Evolutionary conservation across 2,888 invertebrate species (phyloP).

Genomic region (Camptogramma bilineatum): DNA sequence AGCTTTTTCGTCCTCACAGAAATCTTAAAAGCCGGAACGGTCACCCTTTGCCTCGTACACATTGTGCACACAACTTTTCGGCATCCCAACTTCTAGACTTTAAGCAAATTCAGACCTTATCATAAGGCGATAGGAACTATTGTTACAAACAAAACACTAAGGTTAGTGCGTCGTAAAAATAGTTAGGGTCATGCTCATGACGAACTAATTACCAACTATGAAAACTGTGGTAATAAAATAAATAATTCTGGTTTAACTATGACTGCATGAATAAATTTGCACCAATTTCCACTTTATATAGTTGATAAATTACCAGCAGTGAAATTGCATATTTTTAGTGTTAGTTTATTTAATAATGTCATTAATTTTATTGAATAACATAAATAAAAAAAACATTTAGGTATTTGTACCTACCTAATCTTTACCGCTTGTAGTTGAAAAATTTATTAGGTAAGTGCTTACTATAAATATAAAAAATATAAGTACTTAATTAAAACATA

Average conservation of each 20-base stretch:
- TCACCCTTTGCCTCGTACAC: not conserved
- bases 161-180: constrained; percentile 28
- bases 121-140: constrained; percentile 15
- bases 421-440: too few relatives aligned
- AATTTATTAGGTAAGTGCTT: too few relatives aligned
- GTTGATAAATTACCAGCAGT: constrained; percentile 32
- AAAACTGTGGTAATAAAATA: constrained; percentile 29
- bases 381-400: too few relatives aligned
- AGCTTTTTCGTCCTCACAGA: constrained; percentile 5
- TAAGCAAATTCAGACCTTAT: constrained; percentile 15
- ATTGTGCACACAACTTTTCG: constrained; percentile 3
- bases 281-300: constrained; percentile 2
- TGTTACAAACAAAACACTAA: constrained; percentile 7
- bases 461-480: too few relatives aligned
- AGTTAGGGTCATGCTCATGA: constrained; percentile 31
- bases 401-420: too few relatives aligned
- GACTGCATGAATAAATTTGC: not conserved
- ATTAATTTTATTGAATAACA: too few relatives aligned
- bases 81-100: not conserved
- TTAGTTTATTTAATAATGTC: not conserved
- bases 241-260: constrained; percentile 24
- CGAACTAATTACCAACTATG: constrained; percentile 37
- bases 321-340: not conserved
- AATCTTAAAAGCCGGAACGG: constrained; percentile 16
- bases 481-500: too few relatives aligned